These are phyloP conservation scores for Tachina fera DNA, from an alignment of 2,888 invertebrate species.

Conservation along the genomic window DNA sequence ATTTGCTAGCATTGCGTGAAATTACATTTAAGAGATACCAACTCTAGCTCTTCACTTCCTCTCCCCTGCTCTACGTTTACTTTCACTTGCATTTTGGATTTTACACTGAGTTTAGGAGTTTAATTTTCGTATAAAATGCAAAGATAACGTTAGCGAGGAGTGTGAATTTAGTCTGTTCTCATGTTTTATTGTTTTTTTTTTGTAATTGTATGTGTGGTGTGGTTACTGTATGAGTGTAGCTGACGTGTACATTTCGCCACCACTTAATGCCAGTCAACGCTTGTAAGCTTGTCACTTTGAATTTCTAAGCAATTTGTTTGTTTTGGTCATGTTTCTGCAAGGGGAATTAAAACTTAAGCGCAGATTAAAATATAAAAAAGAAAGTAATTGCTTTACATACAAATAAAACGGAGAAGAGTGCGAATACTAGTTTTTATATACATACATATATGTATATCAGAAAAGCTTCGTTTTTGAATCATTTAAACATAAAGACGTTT, in stretches of 20 bases:
- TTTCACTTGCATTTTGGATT: slow-evolving; percentile 30
- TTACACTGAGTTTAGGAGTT: slow-evolving; percentile 41
- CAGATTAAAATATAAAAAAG: slow-evolving; percentile 58
- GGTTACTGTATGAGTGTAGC: slow-evolving; percentile 46
- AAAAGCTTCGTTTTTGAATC: too few species aligned
- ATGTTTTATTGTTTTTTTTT: background rate
- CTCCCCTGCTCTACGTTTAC: background rate
- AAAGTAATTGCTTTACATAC: slow-evolving; percentile 61
- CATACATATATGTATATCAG: too few species aligned
- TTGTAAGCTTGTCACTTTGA: slow-evolving; percentile 71
- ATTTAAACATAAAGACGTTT: too few species aligned
- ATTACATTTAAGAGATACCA: slow-evolving; percentile 68
- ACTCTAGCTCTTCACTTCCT: background rate
- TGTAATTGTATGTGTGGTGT: slow-evolving; percentile 1
- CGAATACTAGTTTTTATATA: background rate
- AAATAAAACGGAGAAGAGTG: slow-evolving; percentile 9
- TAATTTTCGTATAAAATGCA: slow-evolving; percentile 40
- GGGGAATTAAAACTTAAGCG: slow-evolving; percentile 59
- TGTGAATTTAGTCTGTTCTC: slow-evolving; percentile 30
- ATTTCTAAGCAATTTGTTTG: slow-evolving; percentile 72
- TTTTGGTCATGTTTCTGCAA: slow-evolving; percentile 62
- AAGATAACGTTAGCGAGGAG: slow-evolving; percentile 32
- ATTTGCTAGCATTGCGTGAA: slow-evolving; percentile 70
- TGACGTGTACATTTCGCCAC: slow-evolving; percentile 68
- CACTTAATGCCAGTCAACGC: slow-evolving; percentile 71